Evolutionary conservation across 2,113 vertebrate genomes (phyloP), one percentile per base, ranked within the genome.

Genomic region (Dasyprocta punctata): DNA sequence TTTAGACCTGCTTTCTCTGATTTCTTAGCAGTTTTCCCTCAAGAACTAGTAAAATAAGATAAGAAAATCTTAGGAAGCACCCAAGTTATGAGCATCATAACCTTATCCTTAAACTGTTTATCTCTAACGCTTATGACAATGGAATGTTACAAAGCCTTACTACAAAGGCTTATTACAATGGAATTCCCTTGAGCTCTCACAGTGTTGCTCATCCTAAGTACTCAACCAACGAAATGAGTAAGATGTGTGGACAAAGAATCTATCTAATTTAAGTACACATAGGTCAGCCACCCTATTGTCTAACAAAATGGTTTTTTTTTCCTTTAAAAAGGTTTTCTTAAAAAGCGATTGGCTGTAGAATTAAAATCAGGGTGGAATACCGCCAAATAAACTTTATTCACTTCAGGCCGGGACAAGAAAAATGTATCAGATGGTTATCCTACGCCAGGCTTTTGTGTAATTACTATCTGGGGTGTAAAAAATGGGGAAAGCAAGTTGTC

Each of bases 21-120:
- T 60, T 89, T 90, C 20, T 88, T 85, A 65, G 54, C 7, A 85
- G 36, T 87, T 49, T 89, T 4, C 22, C n/a, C 44, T 63, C 16
- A 67, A 19, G n/a, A 65, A 78, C 56, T 33, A 94, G 44, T 92
- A 90, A 96, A 82, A 38, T 69, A 95, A 63, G 9, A 26, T 63
- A 54, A 88, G 1, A 78, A 78, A 22, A 33, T 88, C 17, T 63
- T 88, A 49, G 54, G 49, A 26, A 85, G 22, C 28, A 95, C 16
- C 11, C 26, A 73, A 16, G 26, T 80, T 88, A 19, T 44, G 14
- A 90, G 38, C 44, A 65, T 71, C 58, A 9, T 69, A n/a, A 69
- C 7, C 38, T 69, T 69, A 6, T 38, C 36, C 17, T 69, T 38
- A n/a, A 69, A 38, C 36, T n/a, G 17, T 2, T 69, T n/a, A n/a